Base-by-base conservation (phyloP, 2,888 invertebrate genomes). In the Pristionchus japonicus region DNA sequence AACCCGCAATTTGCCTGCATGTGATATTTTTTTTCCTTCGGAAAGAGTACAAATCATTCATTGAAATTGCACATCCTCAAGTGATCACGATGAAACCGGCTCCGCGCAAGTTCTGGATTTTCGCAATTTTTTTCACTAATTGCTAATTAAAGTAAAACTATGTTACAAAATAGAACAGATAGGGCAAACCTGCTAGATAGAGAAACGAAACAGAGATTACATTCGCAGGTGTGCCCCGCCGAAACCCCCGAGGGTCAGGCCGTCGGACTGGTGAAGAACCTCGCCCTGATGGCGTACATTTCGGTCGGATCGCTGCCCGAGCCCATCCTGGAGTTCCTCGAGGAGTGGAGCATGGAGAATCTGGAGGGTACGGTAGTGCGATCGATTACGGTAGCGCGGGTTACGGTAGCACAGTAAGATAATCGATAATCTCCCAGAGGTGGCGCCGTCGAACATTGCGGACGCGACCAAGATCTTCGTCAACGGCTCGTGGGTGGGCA, bases 271-370 rank as follows among this genome's bases (percentile, higher is more conserved):
- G 99, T 99, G 52, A 99, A 99, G 95, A 99, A 99, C 95, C 96
- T 99, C 77, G 99, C 99, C 0, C 96, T 99, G 80, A 99, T 99
- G 99, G 98, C 99, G 4, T 99, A 99, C 94, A 99, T 99, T 93
- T 99, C 99, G 91, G 99, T 99, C 87, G 99, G 99, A 90, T 99
- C 98, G 83, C 98, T 99, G 95, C 99, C 99, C 0, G 98, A 98
- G 17, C 99, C 99, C 1, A 99, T 99, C 95, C 96, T 99, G 88
- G 99, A 99, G 96, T 99, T 99, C 96, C 98, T 99, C 96, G 99
- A 99, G 95, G 99, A 99, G 95, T 99, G 99, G 99, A 98, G 98
- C 85, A 99, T 99, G 99, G 99, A 99, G 95, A 99, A 99, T 95
- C 96, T 99, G 91, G 99, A 99, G 95, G 93, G 91, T 90, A 70